Evolutionary conservation across 2,888 invertebrate species (phyloP).

Genomic region (Caradrina kadenii): DNA sequence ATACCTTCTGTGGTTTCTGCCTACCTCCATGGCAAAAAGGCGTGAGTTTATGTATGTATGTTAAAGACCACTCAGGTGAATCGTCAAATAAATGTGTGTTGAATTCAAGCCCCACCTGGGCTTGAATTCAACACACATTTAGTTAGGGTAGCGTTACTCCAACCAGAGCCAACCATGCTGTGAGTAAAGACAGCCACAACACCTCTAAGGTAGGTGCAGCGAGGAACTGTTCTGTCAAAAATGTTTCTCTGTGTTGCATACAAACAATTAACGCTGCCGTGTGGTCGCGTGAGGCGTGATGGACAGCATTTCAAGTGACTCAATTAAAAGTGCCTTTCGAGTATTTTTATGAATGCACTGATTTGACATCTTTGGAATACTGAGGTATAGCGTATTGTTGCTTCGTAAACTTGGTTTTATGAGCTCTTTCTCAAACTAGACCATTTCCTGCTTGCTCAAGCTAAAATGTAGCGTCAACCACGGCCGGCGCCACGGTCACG

Average conservation of each 20-base stretch:
- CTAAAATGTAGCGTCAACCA: conserved; percentile 7
- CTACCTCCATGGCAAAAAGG: no score
- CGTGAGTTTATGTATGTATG: no score
- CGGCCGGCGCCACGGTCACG: conserved; percentile 32
- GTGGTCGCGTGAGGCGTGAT: conserved; percentile 32
- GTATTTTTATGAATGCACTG: conserved; percentile 20
- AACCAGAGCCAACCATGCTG: no score
- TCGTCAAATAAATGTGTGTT: neutral
- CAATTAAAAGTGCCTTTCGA: conserved; percentile 16
- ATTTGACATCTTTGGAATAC: neutral
- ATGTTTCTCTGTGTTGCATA: conserved; percentile 55
- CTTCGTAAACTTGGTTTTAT: neutral
- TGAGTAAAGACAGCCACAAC: no score
- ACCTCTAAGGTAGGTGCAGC: no score
- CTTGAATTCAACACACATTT: no score
- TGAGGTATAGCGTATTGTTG: neutral
- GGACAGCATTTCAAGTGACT: conserved; percentile 17
- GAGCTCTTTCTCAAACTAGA: neutral
- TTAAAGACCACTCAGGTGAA: neutral
- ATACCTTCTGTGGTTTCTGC: no score
- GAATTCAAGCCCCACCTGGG: no score
- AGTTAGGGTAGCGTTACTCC: no score
- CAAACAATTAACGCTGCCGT: conserved; percentile 31
- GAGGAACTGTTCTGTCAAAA: conserved; percentile 29
- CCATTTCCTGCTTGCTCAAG: conserved; percentile 2